Percentiles rank a stretch among this genome's conserved stretches.
phyloP scores from a whole-genome alignment of 2,888 invertebrate genomes.

The Ernsta delagoae region DNA sequence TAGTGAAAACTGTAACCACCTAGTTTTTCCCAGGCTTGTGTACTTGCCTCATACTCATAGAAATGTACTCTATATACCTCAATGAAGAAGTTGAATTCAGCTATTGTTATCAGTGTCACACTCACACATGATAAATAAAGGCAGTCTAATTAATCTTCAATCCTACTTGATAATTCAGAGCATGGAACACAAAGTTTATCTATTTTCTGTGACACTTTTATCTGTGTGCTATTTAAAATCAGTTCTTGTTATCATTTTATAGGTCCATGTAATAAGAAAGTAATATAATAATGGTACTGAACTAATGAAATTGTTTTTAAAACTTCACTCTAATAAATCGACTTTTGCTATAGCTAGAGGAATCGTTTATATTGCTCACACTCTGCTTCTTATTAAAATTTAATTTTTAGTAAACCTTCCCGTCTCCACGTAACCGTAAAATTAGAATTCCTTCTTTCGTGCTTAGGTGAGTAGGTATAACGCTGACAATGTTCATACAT shows the following conservation, averaged over 20 bases:
- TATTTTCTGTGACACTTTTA: background rate
- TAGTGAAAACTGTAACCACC: too few species aligned
- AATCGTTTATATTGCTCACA: background rate
- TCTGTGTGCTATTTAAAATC: background rate
- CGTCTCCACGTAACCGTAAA: slow-evolving; percentile 5
- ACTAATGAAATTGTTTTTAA: background rate
- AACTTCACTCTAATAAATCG: background rate
- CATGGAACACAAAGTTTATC: background rate
- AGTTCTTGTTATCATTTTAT: too few species aligned
- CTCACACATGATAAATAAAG: background rate
- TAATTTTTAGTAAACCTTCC: background rate
- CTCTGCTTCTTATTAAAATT: background rate
- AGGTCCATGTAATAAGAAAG: background rate
- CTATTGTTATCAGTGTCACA: background rate
- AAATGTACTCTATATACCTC: too few species aligned
- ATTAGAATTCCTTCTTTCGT: slow-evolving; percentile 5
- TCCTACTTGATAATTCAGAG: background rate
- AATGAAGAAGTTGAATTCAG: too few species aligned
- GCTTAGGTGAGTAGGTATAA: background rate
- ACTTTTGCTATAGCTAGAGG: background rate
- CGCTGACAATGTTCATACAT: background rate
- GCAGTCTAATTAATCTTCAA: slow-evolving; percentile 1
- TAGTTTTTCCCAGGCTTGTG: too few species aligned
- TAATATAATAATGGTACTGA: background rate
- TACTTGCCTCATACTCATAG: too few species aligned